Percentiles rank a stretch among this genome's conserved stretches.
Conservation (phyloP, 2,797 vertebrate species). For the Poecilia picta region DNA sequence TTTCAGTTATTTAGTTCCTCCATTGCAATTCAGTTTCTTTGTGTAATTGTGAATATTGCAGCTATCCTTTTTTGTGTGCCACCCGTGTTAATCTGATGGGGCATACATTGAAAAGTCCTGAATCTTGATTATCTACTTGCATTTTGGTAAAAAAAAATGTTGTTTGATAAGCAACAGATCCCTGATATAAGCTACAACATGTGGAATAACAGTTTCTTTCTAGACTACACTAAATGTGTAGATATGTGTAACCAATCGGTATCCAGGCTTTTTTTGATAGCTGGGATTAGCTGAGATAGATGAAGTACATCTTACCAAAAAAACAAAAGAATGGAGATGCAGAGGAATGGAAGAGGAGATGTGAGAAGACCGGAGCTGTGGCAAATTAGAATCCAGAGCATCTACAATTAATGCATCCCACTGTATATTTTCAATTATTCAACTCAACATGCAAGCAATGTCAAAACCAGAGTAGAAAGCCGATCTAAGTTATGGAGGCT, state of each 20-base stretch:
- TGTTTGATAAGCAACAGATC: background rate
- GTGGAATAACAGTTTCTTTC: background rate
- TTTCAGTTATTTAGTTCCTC: too few species aligned
- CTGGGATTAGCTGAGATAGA: background rate
- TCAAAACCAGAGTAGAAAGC: constrained; percentile 20
- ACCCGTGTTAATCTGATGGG: background rate
- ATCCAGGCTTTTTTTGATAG: background rate
- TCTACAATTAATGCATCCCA: constrained; percentile 18
- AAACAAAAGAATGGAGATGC: background rate
- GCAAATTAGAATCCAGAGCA: background rate
- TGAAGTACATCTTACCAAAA: background rate
- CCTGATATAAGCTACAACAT: background rate
- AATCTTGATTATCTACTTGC: background rate
- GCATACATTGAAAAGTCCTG: background rate
- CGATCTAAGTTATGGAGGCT: background rate
- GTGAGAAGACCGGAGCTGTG: background rate
- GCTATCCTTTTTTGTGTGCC: background rate
- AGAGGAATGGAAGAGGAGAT: background rate
- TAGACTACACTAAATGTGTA: background rate
- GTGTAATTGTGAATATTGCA: background rate
- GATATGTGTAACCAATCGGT: background rate
- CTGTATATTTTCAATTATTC: constrained; percentile 40
- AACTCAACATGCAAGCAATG: constrained; percentile 29
- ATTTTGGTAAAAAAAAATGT: background rate
- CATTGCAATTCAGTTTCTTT: background rate